phyloP scores from a whole-genome alignment of 2,888 invertebrate genomes.

The Lamproptera curius region DNA sequence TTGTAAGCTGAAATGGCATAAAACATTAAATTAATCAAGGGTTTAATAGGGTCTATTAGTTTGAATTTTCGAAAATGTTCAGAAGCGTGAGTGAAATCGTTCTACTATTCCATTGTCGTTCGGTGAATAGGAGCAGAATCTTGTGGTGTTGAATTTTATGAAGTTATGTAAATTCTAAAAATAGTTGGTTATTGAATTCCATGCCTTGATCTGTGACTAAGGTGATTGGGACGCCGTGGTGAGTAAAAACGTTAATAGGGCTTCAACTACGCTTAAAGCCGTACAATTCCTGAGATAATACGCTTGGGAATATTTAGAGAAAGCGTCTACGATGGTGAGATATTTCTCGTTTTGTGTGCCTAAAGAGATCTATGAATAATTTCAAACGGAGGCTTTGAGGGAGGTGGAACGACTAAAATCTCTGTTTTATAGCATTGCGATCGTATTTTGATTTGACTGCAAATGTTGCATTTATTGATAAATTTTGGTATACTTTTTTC shows the following conservation, averaged over 20 bases:
- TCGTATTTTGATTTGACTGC: slow-evolving; percentile 19
- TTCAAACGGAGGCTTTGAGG: slow-evolving; percentile 11
- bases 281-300: slow-evolving; percentile 9
- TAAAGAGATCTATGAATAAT: slow-evolving; percentile 15
- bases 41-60: too few relatives aligned
- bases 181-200: too few relatives aligned
- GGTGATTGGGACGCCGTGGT: slow-evolving; percentile 10
- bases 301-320: slow-evolving; percentile 21
- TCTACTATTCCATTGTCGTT: too few relatives aligned
- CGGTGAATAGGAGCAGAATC: too few relatives aligned
- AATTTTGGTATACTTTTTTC: too few relatives aligned
- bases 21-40: too few relatives aligned
- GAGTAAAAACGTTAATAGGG: slow-evolving; percentile 12
- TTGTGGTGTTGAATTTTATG: too few relatives aligned
- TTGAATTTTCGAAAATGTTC: too few relatives aligned
- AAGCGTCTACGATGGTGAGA: slow-evolving; percentile 16
- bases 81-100: too few relatives aligned
- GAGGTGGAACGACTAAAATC: slow-evolving; percentile 6
- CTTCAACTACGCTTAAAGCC: slow-evolving; percentile 12
- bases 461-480: slow-evolving; percentile 10
- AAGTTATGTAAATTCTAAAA: too few relatives aligned
- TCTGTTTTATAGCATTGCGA: slow-evolving; percentile 8
- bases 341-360: slow-evolving; percentile 14
- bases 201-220: slow-evolving; percentile 12
- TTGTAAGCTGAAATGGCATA: too few relatives aligned